Evolutionary conservation across 2,797 vertebrate genomes (phyloP), one percentile per base, ranked within the genome.

Genomic region (Geotrypetes seraphini): DNA sequence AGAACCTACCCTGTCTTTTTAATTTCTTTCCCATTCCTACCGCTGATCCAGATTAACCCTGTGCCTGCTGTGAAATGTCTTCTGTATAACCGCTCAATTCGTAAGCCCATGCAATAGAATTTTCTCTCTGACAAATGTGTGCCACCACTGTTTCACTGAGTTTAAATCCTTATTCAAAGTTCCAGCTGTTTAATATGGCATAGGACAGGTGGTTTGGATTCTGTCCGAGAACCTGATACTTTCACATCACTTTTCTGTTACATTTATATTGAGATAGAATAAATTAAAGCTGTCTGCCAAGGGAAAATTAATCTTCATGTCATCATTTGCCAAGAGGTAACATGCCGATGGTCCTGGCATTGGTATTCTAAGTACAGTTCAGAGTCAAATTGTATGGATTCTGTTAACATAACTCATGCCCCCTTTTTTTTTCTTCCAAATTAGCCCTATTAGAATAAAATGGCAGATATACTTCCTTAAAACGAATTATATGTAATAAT

Each of bases 1-100:
- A n/a, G n/a, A n/a, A n/a, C n/a, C n/a, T n/a, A n/a, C n/a, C n/a
- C n/a, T n/a, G n/a, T 21, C 21, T 34, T 20, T 29, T 28, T 19
- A 11, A 19, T 20, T 22, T 31, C 22, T 11, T 10, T 27, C 32
- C 35, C 35, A 38, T 10, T 27, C 32, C 35, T 35, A 38, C 53
- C 52, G 57, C 43, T 43, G 54, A 8, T 43, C 46, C 58, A 66
- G 60, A 41, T 12, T 22, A 37, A 34, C 15, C 37, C 4, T n/a
- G 2, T 33, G 51, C 25, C 8, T 5, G 3, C 33, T 15, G 22
- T 31, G 29, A 31, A 30, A 33, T 47, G 28, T 16, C 16, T 34
- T 5, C 31, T 22, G 5, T 10, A 12, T 22, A 3, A 12, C 9
- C 28, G 35, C 19, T 31, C 37, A 51, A 60, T 19, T 25, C 46